Evolutionary conservation across 2,113 vertebrate genomes (phyloP), one percentile per base, ranked within the genome.

Genomic region (Sphyrna mokarran): DNA sequence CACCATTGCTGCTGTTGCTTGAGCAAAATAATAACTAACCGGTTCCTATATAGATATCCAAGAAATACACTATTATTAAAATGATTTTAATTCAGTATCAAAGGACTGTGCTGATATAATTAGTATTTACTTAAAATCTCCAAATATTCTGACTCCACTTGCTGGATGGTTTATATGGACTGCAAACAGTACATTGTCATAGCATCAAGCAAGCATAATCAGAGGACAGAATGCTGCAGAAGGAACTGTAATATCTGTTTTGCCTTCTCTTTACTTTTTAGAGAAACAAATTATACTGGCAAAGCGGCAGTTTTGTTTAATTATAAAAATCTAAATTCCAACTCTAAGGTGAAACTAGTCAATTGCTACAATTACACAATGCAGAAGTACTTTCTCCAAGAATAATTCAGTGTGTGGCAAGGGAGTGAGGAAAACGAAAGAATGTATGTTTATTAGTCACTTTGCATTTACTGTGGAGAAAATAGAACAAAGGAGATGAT

Each of bases 261-360:
- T 94, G 61, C 20, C 91, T 94, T 94, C 63, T 43, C 2, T 95
- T 95, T 26, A 95, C 68, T 72, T 94, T 13, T 72, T 33, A 54
- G 11, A 48, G 93, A 48, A 70, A 95, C 37, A 69, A 40, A 37
- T 9, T n/a, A 20, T 33, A 23, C 43, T 94, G 93, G 14, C 68
- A 54, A 2, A 72, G n/a, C 37, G 54, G 22, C n/a, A 43, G 20
- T 4, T 95, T 13, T 48, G 26, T 29, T 72, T 48, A 22, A 54
- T 95, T 95, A 95, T 13, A 95, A 70, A 72, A 95, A 95, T 72
- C 68, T 72, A 95, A 13, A 94, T 40, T 94, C 20, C n/a, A 40
- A 26, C 10, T 20, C 6, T 1, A 94, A 69, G 22, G 66, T 94
- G 63, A 43, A 69, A 94, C 37, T 69, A 70, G 69, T 76, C 29